These are phyloP conservation scores for Nesoenas mayeri DNA, from an alignment of 2,113 vertebrate species.

Conservation along the genomic window DNA sequence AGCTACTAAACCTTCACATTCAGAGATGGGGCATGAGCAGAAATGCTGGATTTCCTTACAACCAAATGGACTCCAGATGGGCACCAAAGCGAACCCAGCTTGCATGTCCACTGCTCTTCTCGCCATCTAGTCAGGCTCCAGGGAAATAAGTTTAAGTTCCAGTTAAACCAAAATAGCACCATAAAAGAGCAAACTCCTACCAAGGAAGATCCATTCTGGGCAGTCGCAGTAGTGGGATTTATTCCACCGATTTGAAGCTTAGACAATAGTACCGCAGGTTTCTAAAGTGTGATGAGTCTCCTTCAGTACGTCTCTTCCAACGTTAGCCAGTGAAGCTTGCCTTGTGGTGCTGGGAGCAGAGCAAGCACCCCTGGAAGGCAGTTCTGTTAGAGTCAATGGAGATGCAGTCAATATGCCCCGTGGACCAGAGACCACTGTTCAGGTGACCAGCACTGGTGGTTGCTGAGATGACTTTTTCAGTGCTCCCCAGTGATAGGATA, in stretches of 20 bases:
- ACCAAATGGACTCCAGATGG: background rate
- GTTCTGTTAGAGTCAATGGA: background rate
- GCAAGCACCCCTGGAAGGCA: background rate
- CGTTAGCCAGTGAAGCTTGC: background rate
- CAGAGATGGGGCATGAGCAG: accelerated
- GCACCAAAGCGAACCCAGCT: background rate
- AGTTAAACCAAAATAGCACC: background rate
- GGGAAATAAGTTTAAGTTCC: background rate
- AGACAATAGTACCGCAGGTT: background rate
- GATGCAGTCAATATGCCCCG: accelerated
- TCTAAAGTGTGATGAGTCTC: background rate
- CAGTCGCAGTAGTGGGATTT: background rate
- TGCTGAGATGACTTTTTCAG: background rate
- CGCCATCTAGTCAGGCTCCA: background rate
- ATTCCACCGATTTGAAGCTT: background rate
- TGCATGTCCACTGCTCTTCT: background rate
- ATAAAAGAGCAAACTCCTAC: background rate
- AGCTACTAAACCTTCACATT: background rate
- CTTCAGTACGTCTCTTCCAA: background rate
- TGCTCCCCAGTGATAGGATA: too few relatives aligned
- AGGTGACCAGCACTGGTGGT: background rate
- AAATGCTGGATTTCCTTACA: background rate
- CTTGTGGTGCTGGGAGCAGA: background rate
- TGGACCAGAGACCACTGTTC: background rate
- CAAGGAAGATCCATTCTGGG: background rate